Evolutionary conservation across 2,888 invertebrate species (phyloP), one percentile per base, ranked within the genome.

Genomic region (Pteria penguin): DNA sequence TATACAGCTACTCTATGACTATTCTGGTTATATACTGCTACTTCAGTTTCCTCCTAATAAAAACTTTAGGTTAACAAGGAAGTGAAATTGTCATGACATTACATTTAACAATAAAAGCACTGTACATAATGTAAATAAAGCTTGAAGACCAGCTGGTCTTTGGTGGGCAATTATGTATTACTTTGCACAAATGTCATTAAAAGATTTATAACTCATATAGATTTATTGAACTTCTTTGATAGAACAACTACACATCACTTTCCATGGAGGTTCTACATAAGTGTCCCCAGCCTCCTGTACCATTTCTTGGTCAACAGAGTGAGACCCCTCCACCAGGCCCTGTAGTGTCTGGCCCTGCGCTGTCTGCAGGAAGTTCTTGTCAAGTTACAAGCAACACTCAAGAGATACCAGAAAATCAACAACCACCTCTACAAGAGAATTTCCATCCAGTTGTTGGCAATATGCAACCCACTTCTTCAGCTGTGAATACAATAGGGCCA

Each of bases 231-330:
- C 45, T 14, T 33, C 18, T 72, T 58, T 80, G 83, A 26, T 86
- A 90, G 90, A 88, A 90, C 73, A 87, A 89, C 32, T 84, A 82
- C 72, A 78, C 80, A 29, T 82, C 87, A 32, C 82, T 84, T 4
- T 83, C 86, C 18, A 58, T 87, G 63, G 88, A 88, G n/a, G 85
- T 90, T 36, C 82, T 91, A 32, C 76, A 77, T 26, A 83, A 87
- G 27, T 89, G 87, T 72, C 89, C 89, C 24, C 85, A 88, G 27
- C 86, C 90, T 8, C 91, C 90, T 5, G 82, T 90, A 14, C 91
- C 91, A 27, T 83, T 87, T 66, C 76, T 91, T 31, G 87, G 68
- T 1, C 75, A 72, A 26, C 65, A 31, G 11, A 63, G 60, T 29
- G 22, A 54, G 22, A 66, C 73, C 31, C 32, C 65, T 29, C 26